phyloP scores from a whole-genome alignment of 2,797 vertebrate genomes.

The Sebastes oblongus region DNA sequence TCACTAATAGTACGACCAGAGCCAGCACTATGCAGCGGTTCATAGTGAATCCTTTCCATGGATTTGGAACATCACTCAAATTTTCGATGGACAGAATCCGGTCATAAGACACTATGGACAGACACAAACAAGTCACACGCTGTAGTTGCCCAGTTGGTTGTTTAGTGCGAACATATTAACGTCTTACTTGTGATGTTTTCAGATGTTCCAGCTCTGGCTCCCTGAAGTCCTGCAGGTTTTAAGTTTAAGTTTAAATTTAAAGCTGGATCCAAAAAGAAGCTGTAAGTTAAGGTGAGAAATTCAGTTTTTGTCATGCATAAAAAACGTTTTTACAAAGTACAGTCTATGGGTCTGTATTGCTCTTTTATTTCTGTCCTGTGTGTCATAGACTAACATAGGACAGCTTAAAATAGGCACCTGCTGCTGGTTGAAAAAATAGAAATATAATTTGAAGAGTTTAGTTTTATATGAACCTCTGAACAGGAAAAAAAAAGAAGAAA shows the following conservation, averaged over 20 bases:
- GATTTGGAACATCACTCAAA: conserved; percentile 81
- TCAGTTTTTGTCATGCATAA: not conserved
- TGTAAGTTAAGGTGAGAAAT: not conserved
- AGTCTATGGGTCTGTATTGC: not conserved
- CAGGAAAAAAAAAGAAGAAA: not conserved
- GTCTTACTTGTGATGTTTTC: conserved; percentile 59
- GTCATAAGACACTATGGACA: conserved; percentile 75
- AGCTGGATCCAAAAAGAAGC: not conserved
- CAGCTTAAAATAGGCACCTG: conserved; percentile 70
- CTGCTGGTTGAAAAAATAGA: not conserved
- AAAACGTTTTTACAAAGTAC: not conserved
- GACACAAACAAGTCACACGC: not conserved
- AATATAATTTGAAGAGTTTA: not conserved
- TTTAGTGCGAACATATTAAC: not conserved
- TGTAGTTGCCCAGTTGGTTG: not conserved
- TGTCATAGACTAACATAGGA: conserved; percentile 35
- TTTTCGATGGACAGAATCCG: conserved; percentile 76
- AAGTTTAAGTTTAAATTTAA: not conserved
- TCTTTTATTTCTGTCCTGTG: conserved; percentile 6
- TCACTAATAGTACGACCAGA: conserved; percentile 85
- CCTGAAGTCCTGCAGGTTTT: not conserved
- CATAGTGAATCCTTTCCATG: conserved; percentile 91
- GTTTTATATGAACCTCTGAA: not conserved
- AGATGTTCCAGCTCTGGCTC: conserved; percentile 1
- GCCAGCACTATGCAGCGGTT: conserved; percentile 91